These are phyloP conservation scores for Epinotia bilunana DNA, from an alignment of 2,888 invertebrate genomes.

Conservation along the genomic window DNA sequence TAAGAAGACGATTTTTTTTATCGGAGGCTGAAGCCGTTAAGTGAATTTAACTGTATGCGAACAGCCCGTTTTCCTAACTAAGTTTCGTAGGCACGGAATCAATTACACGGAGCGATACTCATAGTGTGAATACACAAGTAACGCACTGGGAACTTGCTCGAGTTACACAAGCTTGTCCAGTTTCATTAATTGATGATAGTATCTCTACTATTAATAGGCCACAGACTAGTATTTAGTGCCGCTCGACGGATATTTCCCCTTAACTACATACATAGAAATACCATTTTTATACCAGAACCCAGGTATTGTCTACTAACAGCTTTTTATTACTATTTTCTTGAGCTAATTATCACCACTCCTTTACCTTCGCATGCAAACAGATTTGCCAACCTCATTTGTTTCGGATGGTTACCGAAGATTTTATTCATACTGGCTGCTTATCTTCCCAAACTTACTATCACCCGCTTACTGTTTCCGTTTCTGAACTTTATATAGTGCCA, in stretches of 20 bases:
- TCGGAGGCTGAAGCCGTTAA: constrained; percentile 1
- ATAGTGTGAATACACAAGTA: constrained; percentile 21
- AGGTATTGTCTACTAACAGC: constrained; percentile 2
- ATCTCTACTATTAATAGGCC: too few relatives aligned
- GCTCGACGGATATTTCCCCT: too few relatives aligned
- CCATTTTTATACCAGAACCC: background rate
- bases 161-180: background rate
- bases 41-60: constrained; percentile 6
- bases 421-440: constrained; percentile 42
- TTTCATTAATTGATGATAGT: background rate
- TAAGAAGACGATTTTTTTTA: background rate
- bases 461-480: background rate
- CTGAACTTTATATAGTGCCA: background rate
- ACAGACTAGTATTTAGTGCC: too few relatives aligned
- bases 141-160: constrained; percentile 1
- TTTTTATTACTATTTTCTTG: constrained; percentile 3
- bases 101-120: constrained; percentile 8
- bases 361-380: constrained; percentile 32
- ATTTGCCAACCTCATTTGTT: constrained; percentile 42
- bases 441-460: constrained; percentile 6
- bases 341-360: constrained; percentile 18
- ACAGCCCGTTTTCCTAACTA: constrained; percentile 16
- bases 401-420: constrained; percentile 39
- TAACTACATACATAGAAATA: too few relatives aligned
- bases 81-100: constrained; percentile 25